Base-by-base conservation (phyloP, 2,113 vertebrate genomes). In the Scomber scombrus region DNA sequence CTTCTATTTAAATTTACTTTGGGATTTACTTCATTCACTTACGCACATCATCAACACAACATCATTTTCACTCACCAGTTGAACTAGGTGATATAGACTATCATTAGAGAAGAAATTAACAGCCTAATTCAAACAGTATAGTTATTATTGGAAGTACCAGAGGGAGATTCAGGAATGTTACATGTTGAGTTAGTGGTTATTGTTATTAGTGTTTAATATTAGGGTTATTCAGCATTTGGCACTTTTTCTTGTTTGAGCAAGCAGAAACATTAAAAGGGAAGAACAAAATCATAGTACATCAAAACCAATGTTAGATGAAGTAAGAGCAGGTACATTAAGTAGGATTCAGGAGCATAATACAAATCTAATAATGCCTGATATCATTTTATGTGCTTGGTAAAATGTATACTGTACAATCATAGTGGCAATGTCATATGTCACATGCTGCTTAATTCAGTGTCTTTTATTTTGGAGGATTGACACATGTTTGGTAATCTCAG, bases 401-500 rank as follows among this genome's bases (percentile, higher is more conserved):
- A 64, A n/a, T n/a, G 9, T 11, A 21, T 40, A 40, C 34, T 40
- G 7, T 72, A 40, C 31, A 61, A 65, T 56, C 26, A 57, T 40
- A 3, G 14, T 12, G 3, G 61, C 47, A 18, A 57, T 55, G 47
- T 67, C 47, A 15, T 47, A 55, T 49, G 34, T 18, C 13, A 26
- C 60, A 56, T 2, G 11, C n/a, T 10, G 40, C 68, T 29, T 31
- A 6, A 57, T 68, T 58, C 0, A 13, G 15, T 67, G 56, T 66
- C 50, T 60, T 46, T 65, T 40, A 23, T 62, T 47, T 51, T 51
- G 9, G 8, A 3, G 43, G 69, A 29, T 76, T 64, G 45, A 69
- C 4, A 51, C 47, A 63, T 15, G 3, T 51, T 47, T 63, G 49
- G 64, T 65, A 31, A 51, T 40, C 55, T 88, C 31, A 13, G 46